Conservation (phyloP, 2,888 invertebrate species). For the Nephrocerus scutellatus region DNA sequence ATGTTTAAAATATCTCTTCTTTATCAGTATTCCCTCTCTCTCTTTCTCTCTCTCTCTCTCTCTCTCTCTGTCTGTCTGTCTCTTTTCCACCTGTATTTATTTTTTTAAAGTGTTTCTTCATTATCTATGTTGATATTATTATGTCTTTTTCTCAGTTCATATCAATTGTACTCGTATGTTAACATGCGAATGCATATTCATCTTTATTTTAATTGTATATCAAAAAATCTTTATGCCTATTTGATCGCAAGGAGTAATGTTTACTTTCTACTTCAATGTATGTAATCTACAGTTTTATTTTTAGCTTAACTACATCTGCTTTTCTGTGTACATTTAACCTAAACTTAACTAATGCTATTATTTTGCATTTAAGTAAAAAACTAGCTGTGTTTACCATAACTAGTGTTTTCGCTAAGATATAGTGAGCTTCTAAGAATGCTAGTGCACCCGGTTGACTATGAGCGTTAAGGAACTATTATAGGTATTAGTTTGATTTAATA, state of each 20-base stretch:
- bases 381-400: no score
- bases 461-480: no score
- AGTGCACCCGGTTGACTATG: no score
- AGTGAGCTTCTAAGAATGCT: no score
- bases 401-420: no score
- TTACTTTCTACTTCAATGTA: no score
- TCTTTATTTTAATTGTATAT: neutral
- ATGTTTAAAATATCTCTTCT: neutral
- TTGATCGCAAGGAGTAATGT: no score
- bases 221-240: neutral
- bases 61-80: constrained; percentile 6
- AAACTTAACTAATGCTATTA: no score
- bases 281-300: constrained; percentile 2
- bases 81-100: constrained; percentile 1
- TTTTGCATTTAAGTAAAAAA: no score
- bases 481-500: no score
- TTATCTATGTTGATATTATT: constrained; percentile 8
- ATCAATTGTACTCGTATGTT: neutral
- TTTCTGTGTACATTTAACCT: neutral
- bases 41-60: constrained; percentile 6
- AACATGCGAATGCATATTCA: neutral
- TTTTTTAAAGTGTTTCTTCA: constrained; percentile 2
- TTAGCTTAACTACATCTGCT: neutral
- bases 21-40: neutral
- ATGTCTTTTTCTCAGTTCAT: neutral